Base-by-base conservation (phyloP, 2,113 vertebrate species). In the Ptilorrhoa leucosticta region DNA sequence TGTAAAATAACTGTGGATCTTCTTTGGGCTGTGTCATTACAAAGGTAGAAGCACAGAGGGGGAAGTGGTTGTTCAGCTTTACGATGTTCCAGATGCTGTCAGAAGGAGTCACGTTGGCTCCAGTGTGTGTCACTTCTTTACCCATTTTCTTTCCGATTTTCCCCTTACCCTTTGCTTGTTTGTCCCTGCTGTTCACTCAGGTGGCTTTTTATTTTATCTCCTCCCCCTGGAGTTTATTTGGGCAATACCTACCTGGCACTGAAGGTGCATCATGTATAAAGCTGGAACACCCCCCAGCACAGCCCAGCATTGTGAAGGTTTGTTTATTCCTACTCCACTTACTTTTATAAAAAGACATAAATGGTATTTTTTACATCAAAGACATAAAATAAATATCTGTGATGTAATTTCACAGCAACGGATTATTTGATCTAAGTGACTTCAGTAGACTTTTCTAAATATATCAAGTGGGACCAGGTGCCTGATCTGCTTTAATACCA, bases 381-480 rank as follows among this genome's bases (percentile, higher is more conserved):
- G 47, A 15, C 10, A 33, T 11, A 22, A 19, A 61, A 23, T 57
- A 75, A 80, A 57, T 15, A 4, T 7, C 15, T 70, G n/a, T 93
- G 50, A 30, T 78, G 64, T 35, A 71, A 50, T 77, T 94, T 97
- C 39, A 30, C 30, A 61, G 44, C 2, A 13, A 69, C 79, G 80
- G 83, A 71, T 89, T 89, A 89, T 87, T 91, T 71, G 81, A 91
- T 91, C 89, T 28, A 68, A 83, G 37, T 82, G 65, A 78, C 94
- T 96, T 92, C 77, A 83, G 89, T 13, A 94, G 92, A 68, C 81
- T 92, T 72, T 71, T 87, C 92, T 95, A 93, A 96, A 86, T 94
- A 94, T 92, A 94, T 70, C 93, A 50, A n/a, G 39, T 72, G 45
- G 68, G 40, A 92, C 58, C 68, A 51, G 77, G 89, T 88, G 89